phyloP scores from a whole-genome alignment of 2,113 vertebrate species.

The Caranx melampygus region DNA sequence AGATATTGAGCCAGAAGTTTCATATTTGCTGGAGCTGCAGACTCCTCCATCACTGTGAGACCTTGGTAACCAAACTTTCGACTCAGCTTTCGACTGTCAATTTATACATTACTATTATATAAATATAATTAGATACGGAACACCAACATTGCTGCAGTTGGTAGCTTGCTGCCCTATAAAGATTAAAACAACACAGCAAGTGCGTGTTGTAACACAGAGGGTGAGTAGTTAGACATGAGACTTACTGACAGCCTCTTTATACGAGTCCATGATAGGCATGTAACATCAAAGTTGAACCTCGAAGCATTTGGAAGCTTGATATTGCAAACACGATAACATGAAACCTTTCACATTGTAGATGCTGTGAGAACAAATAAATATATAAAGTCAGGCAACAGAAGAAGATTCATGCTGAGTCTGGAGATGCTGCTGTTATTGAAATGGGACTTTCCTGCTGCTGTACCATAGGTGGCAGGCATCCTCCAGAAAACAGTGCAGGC shows the following conservation, averaged over 20 bases:
- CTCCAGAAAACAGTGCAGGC: conserved; percentile 30
- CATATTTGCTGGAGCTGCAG: too few species aligned
- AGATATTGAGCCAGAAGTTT: too few species aligned
- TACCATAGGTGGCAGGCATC: conserved; percentile 13
- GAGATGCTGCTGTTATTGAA: conserved; percentile 28
- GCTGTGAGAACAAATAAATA: conserved; percentile 33
- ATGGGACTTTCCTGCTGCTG: conserved; percentile 20
- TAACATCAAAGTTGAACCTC: conserved; percentile 5
- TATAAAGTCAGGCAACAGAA: neutral
- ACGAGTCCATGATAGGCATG: neutral
- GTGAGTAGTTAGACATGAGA: neutral
- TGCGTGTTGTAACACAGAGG: neutral
- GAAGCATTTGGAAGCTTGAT: neutral
- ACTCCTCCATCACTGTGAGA: too few species aligned
- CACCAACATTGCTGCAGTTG: too few species aligned
- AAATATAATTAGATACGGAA: too few species aligned
- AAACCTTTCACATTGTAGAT: conserved; percentile 15
- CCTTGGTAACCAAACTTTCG: too few species aligned
- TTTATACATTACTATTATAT: too few species aligned
- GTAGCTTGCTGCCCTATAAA: neutral
- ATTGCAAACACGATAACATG: conserved; percentile 9
- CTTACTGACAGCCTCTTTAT: neutral
- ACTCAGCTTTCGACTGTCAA: too few species aligned
- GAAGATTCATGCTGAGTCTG: conserved; percentile 1
- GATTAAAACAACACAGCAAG: neutral